These are phyloP conservation scores for Montipora cactus DNA, from an alignment of 64 coral and sea anemone species.

Conservation along the genomic window DNA sequence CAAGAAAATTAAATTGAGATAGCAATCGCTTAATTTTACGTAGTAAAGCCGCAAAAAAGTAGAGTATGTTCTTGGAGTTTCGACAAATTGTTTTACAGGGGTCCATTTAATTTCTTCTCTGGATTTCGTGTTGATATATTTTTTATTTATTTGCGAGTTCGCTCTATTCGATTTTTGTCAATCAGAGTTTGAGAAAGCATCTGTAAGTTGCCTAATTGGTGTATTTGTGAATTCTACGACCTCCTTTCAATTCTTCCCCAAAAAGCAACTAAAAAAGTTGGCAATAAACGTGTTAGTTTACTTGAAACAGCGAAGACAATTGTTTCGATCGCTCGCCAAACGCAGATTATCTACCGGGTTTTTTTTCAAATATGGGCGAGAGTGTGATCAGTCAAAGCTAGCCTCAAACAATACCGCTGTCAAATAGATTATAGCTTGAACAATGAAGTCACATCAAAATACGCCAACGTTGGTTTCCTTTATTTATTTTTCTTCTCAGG, in stretches of 20 bases:
- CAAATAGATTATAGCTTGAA: conserved; percentile 43
- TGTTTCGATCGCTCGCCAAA: neutral
- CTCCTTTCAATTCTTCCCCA: neutral
- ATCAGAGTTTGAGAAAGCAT: neutral
- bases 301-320: neutral
- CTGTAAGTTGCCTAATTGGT: conserved; percentile 21
- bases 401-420: conserved; percentile 40
- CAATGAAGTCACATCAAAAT: conserved; percentile 56
- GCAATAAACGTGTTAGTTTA: neutral
- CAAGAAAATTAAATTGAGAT: conserved; percentile 18
- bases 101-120: neutral
- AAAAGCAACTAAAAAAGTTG: neutral
- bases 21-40: neutral
- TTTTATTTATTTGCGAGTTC: neutral
- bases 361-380: neutral
- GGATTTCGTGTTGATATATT: neutral
- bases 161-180: conserved; percentile 6
- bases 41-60: conserved; percentile 13
- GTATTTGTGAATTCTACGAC: conserved; percentile 4
- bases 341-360: neutral
- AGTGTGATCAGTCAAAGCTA: neutral
- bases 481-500: conserved; percentile 28
- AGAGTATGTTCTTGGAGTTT: neutral
- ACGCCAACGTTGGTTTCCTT: conserved; percentile 41
- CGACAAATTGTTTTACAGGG: neutral